phyloP scores from a whole-genome alignment of 2,797 vertebrate species.

The Xenentodon cancila region DNA sequence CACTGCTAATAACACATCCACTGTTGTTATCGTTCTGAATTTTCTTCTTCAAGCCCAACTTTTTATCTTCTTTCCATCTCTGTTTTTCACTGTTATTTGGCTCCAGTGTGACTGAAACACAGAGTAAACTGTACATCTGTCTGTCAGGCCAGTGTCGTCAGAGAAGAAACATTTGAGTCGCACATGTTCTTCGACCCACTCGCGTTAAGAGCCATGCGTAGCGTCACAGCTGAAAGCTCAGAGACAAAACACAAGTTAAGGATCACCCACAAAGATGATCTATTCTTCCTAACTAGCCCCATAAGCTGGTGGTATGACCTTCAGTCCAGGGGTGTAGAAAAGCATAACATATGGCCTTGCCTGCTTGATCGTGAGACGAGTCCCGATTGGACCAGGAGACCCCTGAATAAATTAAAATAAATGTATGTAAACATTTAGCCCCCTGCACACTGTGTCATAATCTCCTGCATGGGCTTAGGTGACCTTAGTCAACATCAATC shows the following conservation, averaged over 20 bases:
- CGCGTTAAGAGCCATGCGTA: slow-evolving; percentile 30
- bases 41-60: slow-evolving; percentile 16
- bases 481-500: slow-evolving; percentile 83
- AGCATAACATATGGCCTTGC: slow-evolving; percentile 60
- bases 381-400: slow-evolving; percentile 45
- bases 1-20: slow-evolving; percentile 1
- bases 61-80: slow-evolving; percentile 22
- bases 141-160: slow-evolving; percentile 61
- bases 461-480: slow-evolving; percentile 74
- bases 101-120: slow-evolving; percentile 46
- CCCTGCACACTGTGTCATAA: slow-evolving; percentile 65
- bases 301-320: slow-evolving; percentile 56
- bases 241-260: slow-evolving; percentile 24
- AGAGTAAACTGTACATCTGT: slow-evolving; percentile 39
- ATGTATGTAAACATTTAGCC: slow-evolving; percentile 84
- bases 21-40: background rate
- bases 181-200: slow-evolving; percentile 36
- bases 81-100: slow-evolving; percentile 30
- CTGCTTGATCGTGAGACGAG: slow-evolving; percentile 18
- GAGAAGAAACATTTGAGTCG: slow-evolving; percentile 54
- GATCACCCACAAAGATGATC: slow-evolving; percentile 36
- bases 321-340: slow-evolving; percentile 45
- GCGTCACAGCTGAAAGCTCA: slow-evolving; percentile 36
- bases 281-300: slow-evolving; percentile 54
- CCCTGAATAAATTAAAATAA: slow-evolving; percentile 77